Conservation (phyloP, 2,888 invertebrate genomes). For the Micoletzkya japonica region DNA sequence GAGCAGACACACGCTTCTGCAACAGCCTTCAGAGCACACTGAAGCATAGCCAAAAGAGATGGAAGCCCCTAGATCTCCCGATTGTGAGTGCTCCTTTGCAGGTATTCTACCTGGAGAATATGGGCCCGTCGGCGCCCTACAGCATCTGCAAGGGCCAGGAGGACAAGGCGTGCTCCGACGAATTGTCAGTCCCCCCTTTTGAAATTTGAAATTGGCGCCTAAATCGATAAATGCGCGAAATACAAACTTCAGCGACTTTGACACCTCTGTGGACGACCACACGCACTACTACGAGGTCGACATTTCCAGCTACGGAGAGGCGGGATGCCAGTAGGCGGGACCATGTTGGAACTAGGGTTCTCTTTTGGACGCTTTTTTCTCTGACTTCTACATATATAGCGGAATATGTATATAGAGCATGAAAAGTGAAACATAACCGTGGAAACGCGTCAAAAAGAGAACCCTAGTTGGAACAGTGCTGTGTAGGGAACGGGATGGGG, state of each 20-base stretch:
- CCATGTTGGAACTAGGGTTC: no score
- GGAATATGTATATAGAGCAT: no score
- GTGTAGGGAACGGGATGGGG: no score
- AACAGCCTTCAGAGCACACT: no score
- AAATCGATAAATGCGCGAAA: neutral
- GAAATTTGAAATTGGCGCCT: neutral
- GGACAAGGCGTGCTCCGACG: slow-evolving; percentile 13
- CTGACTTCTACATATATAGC: no score
- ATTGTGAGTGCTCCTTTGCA: neutral
- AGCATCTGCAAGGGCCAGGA: slow-evolving; percentile 1
- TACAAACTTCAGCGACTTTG: slow-evolving; percentile 24
- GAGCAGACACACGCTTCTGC: no score
- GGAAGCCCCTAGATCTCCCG: no score
- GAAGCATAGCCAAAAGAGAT: no score
- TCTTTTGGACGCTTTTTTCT: no score
- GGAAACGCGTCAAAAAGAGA: no score
- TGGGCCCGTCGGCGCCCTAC: neutral
- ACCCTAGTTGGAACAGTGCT: no score
- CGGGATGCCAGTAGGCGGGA: neutral
- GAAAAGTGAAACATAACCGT: no score
- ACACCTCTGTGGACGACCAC: slow-evolving; percentile 45
- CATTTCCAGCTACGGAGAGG: neutral
- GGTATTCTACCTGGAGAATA: slow-evolving; percentile 15
- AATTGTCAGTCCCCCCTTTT: neutral
- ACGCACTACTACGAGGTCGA: slow-evolving; percentile 42